These are phyloP conservation scores for Aspiorhynchus laticeps DNA, from an alignment of 2,113 vertebrate species.

Conservation along the genomic window DNA sequence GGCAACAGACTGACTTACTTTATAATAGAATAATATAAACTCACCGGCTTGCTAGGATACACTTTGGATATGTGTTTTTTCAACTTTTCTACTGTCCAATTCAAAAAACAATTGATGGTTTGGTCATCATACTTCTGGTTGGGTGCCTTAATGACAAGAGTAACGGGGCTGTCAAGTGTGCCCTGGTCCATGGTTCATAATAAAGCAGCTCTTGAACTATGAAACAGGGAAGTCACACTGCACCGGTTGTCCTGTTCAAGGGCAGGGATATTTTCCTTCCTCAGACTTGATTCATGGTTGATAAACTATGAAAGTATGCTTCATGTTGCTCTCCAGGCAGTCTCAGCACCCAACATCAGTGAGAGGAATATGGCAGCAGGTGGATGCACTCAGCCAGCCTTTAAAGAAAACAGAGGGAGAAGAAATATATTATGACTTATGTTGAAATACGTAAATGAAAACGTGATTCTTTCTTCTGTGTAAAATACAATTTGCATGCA, in stretches of 20 bases:
- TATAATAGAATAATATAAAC: conserved; percentile 46
- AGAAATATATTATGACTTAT: background rate
- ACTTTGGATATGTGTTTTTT: conserved; percentile 89
- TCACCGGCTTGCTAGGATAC: conserved; percentile 93
- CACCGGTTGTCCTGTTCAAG: background rate
- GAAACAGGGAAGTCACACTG: conserved; percentile 8
- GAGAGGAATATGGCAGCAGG: background rate
- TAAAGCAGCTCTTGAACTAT: conserved; percentile 55
- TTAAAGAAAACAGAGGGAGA: background rate
- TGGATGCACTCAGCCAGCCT: background rate
- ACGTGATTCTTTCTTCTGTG: background rate
- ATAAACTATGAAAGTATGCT: background rate
- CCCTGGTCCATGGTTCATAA: conserved; percentile 82
- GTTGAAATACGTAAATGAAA: background rate
- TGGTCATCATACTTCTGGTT: conserved; percentile 97
- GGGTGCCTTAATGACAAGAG: conserved; percentile 91
- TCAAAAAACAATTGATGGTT: conserved; percentile 90
- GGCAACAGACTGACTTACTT: background rate
- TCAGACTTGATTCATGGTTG: conserved; percentile 52
- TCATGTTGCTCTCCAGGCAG: background rate
- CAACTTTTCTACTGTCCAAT: conserved; percentile 93
- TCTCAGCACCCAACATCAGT: background rate
- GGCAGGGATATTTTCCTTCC: conserved; percentile 39
- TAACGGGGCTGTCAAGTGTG: conserved; percentile 83
- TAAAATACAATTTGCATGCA: background rate